Evolutionary conservation across 2,797 vertebrate genomes (phyloP), one percentile per base, ranked within the genome.

Genomic region (Hydrophis major): DNA sequence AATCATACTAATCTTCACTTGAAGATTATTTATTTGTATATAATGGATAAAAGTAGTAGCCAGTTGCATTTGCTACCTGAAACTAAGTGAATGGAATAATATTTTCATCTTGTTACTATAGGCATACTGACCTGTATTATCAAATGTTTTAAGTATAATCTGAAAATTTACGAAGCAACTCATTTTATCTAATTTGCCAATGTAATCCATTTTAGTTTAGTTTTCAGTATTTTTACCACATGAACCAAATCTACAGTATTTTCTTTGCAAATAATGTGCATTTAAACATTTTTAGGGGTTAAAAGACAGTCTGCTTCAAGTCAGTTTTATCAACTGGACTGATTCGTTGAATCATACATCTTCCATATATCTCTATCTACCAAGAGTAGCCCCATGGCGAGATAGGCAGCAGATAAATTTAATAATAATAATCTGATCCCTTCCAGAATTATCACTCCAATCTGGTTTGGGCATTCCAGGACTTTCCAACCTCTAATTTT

Each of bases 31-130:
- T 47, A 78, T 42, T 78, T 3, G 22, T 83, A 25, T 13, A 47
- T 47, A 47, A 83, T 47, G 37, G 78, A 47, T 22, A 88, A 60
- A 25, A 57, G 37, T 50, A 56, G 20, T 20, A 59, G 0, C 28
- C 27, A 47, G 91, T 88, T 2, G 22, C 42, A 16, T 69, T 93
- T 94, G 94, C 94, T 90, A 60, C 5, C 57, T 86, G 28, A 2
- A 94, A 95, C 37, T 86, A 32, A 59, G 14, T 4, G 37, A 14
- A 78, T 13, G 32, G 16, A 18, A 28, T 93, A 5, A 1, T 27
- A 55, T 61, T 90, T 50, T 92, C 14, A 11, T 37, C 3, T 2
- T 28, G 18, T 87, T 87, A 12, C 37, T 59, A 69, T 13, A 78
- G 61, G 83, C 93, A 59, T 95, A 28, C 0, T 1, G 6, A 93